These are phyloP conservation scores for Hyalella azteca DNA, from an alignment of 2,888 invertebrate species.

Conservation along the genomic window DNA sequence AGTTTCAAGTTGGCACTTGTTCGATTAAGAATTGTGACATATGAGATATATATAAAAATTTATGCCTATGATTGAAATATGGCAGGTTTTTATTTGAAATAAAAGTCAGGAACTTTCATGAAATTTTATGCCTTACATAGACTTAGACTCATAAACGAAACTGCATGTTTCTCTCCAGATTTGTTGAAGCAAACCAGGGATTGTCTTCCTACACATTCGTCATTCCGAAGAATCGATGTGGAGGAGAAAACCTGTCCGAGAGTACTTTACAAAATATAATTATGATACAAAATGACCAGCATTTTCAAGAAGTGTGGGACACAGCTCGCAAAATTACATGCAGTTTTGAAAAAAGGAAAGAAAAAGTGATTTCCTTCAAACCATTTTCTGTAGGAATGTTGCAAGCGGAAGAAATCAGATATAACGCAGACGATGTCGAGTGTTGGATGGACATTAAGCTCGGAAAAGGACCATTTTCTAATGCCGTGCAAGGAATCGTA, in stretches of 20 bases:
- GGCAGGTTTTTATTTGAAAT: no score
- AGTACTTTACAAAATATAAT: slow-evolving; percentile 60
- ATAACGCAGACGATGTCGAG: slow-evolving; percentile 59
- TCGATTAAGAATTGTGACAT: neutral
- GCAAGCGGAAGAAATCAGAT: slow-evolving; percentile 59
- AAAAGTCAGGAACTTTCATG: no score
- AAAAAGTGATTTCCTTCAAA: slow-evolving; percentile 60
- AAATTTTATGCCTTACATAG: no score
- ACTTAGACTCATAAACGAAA: no score
- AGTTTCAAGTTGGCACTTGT: no score
- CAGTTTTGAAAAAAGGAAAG: slow-evolving; percentile 55
- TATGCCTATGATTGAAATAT: neutral
- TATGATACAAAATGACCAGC: slow-evolving; percentile 60
- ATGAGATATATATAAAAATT: neutral
- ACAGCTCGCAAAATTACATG: slow-evolving; percentile 59
- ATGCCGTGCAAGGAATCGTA: slow-evolving; percentile 58
- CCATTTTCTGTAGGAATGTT: slow-evolving; percentile 60
- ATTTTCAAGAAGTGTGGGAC: slow-evolving; percentile 60
- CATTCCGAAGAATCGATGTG: slow-evolving; percentile 60
- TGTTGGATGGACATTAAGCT: slow-evolving; percentile 60
- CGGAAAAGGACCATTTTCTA: slow-evolving; percentile 59
- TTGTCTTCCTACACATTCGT: slow-evolving; percentile 58
- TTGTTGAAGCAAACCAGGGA: slow-evolving; percentile 59
- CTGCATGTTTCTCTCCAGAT: slow-evolving; percentile 58
- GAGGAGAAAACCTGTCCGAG: slow-evolving; percentile 58